A percentile compares a stretch with the other conserved stretches of the same genome.
These are phyloP conservation scores for Pantherophis alleghaniensis DNA, from an alignment of 2,797 vertebrate genomes.

Conservation along the genomic window DNA sequence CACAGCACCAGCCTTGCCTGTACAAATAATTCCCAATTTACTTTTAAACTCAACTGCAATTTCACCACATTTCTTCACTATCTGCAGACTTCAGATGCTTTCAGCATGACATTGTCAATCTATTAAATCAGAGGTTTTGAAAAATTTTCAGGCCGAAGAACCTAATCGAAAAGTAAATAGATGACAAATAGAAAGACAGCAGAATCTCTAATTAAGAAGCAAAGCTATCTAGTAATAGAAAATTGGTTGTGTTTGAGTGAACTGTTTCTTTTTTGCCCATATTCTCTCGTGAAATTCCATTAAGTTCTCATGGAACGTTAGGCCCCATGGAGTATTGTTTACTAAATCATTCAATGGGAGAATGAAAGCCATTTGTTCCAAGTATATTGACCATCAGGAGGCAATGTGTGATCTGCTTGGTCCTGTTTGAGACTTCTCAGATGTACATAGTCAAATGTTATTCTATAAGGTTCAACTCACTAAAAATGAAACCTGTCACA, in stretches of 20 bases:
- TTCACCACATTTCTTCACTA: not conserved
- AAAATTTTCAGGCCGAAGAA: not conserved
- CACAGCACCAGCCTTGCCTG: not conserved
- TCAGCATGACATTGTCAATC: not conserved
- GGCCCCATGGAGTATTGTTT: not conserved
- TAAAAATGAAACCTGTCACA: not conserved
- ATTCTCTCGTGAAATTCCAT: not conserved
- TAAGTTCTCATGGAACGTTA: not conserved
- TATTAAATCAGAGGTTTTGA: not conserved
- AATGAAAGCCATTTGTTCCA: not conserved
- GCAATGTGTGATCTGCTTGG: not conserved
- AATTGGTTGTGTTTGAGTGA: not conserved
- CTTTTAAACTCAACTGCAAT: not conserved
- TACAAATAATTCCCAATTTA: not conserved
- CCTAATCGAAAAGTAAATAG: not conserved
- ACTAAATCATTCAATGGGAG: not conserved
- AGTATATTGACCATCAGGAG: not conserved
- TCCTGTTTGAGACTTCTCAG: not conserved
- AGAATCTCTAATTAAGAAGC: not conserved
- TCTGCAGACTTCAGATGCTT: not conserved
- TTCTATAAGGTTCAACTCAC: not conserved
- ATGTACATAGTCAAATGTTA: not conserved
- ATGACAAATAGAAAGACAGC: not conserved
- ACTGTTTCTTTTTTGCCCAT: not conserved
- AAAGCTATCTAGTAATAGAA: not conserved